phyloP scores from a whole-genome alignment of 2,113 vertebrate species.

The Centrocercus urophasianus region DNA sequence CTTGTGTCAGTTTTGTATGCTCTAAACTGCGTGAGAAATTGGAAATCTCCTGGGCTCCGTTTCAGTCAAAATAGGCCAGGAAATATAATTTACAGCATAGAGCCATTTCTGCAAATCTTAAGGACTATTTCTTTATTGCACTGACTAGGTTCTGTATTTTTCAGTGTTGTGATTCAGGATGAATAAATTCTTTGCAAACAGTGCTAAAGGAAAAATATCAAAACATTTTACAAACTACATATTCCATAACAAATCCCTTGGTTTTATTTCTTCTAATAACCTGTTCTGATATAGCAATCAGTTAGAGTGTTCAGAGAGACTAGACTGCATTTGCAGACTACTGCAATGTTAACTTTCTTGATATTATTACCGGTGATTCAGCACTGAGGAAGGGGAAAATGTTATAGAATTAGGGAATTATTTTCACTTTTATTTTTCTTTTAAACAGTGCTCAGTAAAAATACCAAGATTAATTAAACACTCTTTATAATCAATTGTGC shows the following conservation, averaged over 20 bases:
- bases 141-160: background rate
- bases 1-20: background rate
- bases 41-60: background rate
- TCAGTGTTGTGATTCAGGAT: background rate
- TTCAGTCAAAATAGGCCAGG: background rate
- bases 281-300: background rate
- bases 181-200: background rate
- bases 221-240: background rate
- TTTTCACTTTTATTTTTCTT: background rate
- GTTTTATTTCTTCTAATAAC: background rate
- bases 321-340: background rate
- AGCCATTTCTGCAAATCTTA: background rate
- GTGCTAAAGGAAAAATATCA: background rate
- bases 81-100: background rate
- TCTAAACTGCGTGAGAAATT: background rate
- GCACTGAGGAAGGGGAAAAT: background rate
- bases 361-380: background rate
- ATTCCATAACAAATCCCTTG: background rate
- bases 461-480: background rate
- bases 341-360: background rate
- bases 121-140: background rate
- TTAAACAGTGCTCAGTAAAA: background rate
- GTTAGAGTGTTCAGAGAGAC: background rate
- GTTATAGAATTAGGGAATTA: background rate
- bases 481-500: background rate